Evolutionary conservation across 2,888 invertebrate genomes (phyloP), one percentile per base, ranked within the genome.

Genomic region (Eupithecia subumbrata): DNA sequence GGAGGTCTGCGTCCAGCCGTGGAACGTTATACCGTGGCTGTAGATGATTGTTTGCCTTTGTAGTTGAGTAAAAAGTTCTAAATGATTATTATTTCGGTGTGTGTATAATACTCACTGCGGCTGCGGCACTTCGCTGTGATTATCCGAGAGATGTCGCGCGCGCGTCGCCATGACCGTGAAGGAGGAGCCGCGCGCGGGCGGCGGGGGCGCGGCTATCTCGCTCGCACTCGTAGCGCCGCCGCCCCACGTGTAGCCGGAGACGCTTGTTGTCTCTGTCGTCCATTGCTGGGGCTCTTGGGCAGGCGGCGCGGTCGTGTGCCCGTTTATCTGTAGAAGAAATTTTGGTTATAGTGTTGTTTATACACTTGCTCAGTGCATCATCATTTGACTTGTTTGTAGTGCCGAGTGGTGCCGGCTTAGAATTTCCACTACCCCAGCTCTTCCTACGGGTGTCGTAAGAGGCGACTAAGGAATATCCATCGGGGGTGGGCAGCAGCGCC

Each of bases 171-270:
- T 98, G 43, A 97, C 96, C 5, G 97, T 96, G 90, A 98, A 98
- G 64, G 98, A 98, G 40, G 98, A 98, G 76, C 98, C 98, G 79
- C 98, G 96, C 89, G 98, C 98, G 4, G 98, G 98, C 34, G 98
- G 98, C 67, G 97, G 96, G 0, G 98, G 97, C 72, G 97, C 86
- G 18, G 77, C 72, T 70, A 40, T n/a, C 43, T 67, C 67, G 67
- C 66, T 66, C 66, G 67, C 40, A 40, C 67, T 22, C 22, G 67
- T 37, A 37, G 63, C 30, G 7, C 63, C 63, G 14, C 63, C 18
- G 45, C 73, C 73, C 73, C 71, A 70, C 71, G 73, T 52, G 76
- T 76, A 76, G 40, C 72, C 72, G 37, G 56, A 69, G 73, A 64
- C 34, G 60, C 69, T 0, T 30, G 37, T 40, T 9, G 67, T 67